phyloP scores from a whole-genome alignment of 2,113 vertebrate species.

The Tupaia tana region DNA sequence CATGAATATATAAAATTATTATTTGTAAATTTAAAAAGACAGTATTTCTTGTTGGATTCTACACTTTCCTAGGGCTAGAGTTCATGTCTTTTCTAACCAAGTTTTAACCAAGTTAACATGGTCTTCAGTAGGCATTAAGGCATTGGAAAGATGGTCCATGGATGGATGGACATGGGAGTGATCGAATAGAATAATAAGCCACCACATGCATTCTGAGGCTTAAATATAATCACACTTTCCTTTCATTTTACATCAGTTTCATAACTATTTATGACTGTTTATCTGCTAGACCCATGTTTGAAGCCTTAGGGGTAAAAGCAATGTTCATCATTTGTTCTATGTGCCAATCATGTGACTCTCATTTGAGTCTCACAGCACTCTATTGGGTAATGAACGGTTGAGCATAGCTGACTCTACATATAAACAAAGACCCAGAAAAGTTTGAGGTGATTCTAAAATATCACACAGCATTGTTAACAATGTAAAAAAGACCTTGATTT shows the following conservation, averaged over 20 bases:
- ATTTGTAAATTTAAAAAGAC: not conserved
- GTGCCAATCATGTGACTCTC: not conserved
- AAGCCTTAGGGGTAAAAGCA: conserved; percentile 7
- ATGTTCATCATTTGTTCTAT: not conserved
- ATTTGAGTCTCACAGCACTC: not conserved
- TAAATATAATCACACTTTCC: not conserved
- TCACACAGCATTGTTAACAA: not conserved
- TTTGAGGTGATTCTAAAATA: not conserved
- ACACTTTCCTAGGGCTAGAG: not conserved
- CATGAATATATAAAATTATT: not conserved
- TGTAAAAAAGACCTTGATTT: not conserved
- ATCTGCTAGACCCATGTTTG: not conserved
- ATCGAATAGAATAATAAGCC: not conserved
- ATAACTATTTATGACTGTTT: not conserved
- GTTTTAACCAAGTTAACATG: not conserved
- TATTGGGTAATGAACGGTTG: not conserved
- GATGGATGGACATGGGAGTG: not conserved
- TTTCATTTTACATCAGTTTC: not conserved
- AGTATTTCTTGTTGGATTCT: not conserved
- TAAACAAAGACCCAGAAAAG: not conserved
- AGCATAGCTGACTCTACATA: not conserved
- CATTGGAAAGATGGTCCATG: not conserved
- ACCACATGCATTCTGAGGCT: not conserved
- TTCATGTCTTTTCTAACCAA: not conserved
- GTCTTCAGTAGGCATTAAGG: not conserved